Evolutionary conservation across 2,113 vertebrate species (phyloP).

Genomic region (Cyphomyrus discorhynchus): DNA sequence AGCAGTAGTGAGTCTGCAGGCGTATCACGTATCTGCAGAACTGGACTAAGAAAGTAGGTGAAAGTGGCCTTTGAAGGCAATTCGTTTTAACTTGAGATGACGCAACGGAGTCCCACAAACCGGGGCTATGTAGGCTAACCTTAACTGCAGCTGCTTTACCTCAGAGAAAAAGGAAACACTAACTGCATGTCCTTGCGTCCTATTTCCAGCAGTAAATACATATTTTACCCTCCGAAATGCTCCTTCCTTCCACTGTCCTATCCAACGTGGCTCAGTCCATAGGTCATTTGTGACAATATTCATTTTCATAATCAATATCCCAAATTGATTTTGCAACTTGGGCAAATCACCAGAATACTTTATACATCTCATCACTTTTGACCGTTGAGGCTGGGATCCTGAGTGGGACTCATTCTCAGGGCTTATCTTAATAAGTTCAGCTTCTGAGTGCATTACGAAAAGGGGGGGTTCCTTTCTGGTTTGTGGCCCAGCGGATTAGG

Average conservation of each 20-base stretch:
- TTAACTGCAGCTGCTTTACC: background rate
- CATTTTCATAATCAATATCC: background rate
- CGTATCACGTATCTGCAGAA: background rate
- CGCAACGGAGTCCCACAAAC: background rate
- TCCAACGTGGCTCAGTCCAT: background rate
- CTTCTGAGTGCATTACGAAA: background rate
- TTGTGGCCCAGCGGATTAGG: background rate
- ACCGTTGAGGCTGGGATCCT: background rate
- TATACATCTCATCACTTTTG: background rate
- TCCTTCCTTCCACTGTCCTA: background rate
- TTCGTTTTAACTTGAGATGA: background rate
- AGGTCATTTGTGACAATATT: background rate
- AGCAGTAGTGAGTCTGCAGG: background rate
- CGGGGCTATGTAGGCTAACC: slow-evolving; percentile 6
- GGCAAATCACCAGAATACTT: background rate
- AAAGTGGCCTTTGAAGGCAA: background rate
- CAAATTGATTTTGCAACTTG: background rate
- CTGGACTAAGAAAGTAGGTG: background rate
- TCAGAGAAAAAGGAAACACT: slow-evolving; percentile 2
- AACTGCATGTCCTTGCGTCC: background rate
- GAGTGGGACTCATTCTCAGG: background rate
- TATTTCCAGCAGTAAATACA: slow-evolving; percentile 3
- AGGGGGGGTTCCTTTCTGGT: background rate
- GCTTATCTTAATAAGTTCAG: background rate
- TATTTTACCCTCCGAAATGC: background rate